phyloP scores from a whole-genome alignment of 2,113 vertebrate species.

The Rhegmatorhina hoffmannsi region DNA sequence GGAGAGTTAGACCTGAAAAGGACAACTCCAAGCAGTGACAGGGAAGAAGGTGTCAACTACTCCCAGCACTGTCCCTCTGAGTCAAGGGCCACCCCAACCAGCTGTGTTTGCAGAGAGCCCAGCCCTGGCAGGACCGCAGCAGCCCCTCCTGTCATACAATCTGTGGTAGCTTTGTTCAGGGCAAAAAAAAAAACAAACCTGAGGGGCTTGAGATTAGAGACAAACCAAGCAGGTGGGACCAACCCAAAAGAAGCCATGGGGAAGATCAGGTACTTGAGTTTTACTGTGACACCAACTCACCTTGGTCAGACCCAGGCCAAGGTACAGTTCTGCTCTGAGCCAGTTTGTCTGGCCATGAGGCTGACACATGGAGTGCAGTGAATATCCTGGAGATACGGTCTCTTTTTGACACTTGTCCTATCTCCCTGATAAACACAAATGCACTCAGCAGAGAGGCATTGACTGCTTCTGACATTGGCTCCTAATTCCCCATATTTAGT shows the following conservation, averaged over 20 bases:
- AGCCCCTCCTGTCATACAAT: not conserved
- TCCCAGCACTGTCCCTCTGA: not conserved
- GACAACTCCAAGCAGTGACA: not conserved
- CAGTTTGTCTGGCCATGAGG: not conserved
- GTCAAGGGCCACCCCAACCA: not conserved
- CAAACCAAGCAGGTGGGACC: not conserved
- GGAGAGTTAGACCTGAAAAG: not conserved
- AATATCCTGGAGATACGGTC: not conserved
- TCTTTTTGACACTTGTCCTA: not conserved
- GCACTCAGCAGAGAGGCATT: not conserved
- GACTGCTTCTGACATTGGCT: not conserved
- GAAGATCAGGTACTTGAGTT: not conserved
- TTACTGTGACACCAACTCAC: not conserved
- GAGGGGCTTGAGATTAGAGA: not conserved
- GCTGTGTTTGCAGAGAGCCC: not conserved
- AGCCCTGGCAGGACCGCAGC: accelerated
- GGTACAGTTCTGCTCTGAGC: not conserved
- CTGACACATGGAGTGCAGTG: not conserved
- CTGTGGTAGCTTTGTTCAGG: accelerated
- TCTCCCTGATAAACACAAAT: not conserved
- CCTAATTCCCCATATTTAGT: not conserved
- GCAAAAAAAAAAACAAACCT: not conserved
- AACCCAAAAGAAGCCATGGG: not conserved
- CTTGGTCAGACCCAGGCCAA: not conserved
- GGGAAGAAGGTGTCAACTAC: not conserved